These are phyloP conservation scores for Gnathonemus longibarbis DNA, from an alignment of 2,113 vertebrate genomes.

Conservation along the genomic window DNA sequence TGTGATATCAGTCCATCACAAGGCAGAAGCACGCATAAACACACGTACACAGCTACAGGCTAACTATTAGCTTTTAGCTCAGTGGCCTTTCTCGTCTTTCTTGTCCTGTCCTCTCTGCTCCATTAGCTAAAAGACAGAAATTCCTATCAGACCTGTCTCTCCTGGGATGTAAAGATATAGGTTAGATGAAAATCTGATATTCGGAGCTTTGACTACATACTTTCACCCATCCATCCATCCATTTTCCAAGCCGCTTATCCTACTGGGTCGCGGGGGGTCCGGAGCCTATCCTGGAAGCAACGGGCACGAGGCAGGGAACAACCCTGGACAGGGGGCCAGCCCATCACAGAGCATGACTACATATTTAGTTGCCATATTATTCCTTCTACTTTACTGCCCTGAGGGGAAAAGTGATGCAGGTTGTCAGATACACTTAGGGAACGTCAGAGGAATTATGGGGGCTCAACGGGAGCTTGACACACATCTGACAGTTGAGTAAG, in stretches of 20 bases:
- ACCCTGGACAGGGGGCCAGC: too few species aligned
- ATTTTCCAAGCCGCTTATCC: too few species aligned
- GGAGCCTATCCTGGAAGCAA: too few species aligned
- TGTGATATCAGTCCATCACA: background rate
- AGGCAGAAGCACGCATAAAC: background rate
- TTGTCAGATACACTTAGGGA: slow-evolving; percentile 35
- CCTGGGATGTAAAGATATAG: background rate
- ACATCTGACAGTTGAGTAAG: slow-evolving; percentile 35
- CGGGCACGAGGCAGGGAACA: too few species aligned
- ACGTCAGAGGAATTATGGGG: slow-evolving; percentile 23
- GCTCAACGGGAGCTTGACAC: slow-evolving; percentile 33
- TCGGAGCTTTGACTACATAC: background rate
- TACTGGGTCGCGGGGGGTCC: too few species aligned
- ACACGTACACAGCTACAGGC: slow-evolving; percentile 20
- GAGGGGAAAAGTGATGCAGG: slow-evolving; percentile 17
- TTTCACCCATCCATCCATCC: background rate
- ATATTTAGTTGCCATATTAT: background rate
- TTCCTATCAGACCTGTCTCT: background rate
- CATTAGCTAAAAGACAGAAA: background rate
- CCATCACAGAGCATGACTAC: background rate
- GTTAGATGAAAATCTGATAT: background rate
- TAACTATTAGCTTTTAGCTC: slow-evolving; percentile 5
- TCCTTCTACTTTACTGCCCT: background rate
- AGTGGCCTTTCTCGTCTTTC: background rate
- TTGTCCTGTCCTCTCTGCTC: background rate